phyloP scores from a whole-genome alignment of 2,113 vertebrate genomes.

The Climacteris rufus region DNA sequence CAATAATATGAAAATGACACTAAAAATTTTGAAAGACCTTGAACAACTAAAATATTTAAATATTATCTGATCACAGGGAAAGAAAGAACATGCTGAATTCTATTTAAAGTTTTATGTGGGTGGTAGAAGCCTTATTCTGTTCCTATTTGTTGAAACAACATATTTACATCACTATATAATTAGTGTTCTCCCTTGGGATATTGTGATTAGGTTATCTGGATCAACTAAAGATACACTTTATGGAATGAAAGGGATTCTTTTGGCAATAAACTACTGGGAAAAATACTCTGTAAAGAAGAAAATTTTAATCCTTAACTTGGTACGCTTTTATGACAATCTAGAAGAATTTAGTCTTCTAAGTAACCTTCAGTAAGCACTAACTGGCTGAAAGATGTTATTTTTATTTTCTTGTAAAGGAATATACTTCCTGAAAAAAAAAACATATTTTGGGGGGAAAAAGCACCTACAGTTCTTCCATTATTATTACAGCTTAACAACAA shows the following conservation, averaged over 20 bases:
- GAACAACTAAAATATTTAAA: conserved; percentile 2
- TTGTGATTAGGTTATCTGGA: background rate
- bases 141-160: conserved; percentile 15
- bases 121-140: background rate
- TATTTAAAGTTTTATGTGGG: background rate
- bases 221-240: background rate
- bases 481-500: background rate
- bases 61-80: background rate
- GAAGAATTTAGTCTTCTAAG: background rate
- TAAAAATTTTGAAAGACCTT: conserved; percentile 19
- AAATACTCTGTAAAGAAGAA: background rate
- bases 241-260: background rate
- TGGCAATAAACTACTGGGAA: background rate
- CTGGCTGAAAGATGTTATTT: background rate
- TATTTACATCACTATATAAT: background rate
- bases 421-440: background rate
- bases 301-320: background rate
- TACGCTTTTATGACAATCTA: background rate
- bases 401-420: background rate
- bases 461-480: background rate
- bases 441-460: accelerated
- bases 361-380: background rate
- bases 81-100: background rate
- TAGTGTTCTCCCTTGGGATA: background rate
- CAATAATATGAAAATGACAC: background rate